These are phyloP conservation scores for Sula dactylatra DNA, from an alignment of 2,113 vertebrate genomes.

Conservation along the genomic window DNA sequence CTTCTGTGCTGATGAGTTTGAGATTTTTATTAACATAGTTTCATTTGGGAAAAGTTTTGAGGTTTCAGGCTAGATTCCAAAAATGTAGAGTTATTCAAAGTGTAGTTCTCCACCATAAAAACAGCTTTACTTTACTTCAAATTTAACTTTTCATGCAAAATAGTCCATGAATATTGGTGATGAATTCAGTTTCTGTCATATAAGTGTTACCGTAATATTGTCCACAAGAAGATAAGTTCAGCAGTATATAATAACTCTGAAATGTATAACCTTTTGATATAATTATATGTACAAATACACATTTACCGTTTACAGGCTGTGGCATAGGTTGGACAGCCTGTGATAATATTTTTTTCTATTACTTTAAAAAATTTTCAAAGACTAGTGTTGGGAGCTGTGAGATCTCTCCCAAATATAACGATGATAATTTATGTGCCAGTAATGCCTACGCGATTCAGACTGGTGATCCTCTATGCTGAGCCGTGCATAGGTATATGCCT, in stretches of 20 bases:
- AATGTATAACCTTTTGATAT: neutral
- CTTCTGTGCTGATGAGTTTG: neutral
- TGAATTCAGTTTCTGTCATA: neutral
- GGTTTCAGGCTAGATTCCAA: neutral
- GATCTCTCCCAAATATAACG: neutral
- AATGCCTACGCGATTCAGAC: neutral
- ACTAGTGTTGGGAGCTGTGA: neutral
- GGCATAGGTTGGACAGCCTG: neutral
- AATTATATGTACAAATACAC: neutral
- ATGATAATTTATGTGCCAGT: neutral
- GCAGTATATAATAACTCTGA: neutral
- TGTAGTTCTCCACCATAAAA: neutral
- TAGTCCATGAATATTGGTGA: neutral
- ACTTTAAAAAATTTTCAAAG: neutral
- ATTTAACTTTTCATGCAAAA: neutral
- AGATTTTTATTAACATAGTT: neutral
- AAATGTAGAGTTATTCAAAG: neutral
- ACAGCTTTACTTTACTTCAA: no score
- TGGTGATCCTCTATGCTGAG: neutral
- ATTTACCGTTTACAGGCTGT: neutral
- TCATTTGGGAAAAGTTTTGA: neutral
- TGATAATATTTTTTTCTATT: neutral
- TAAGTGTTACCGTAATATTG: neutral
- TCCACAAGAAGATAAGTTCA: neutral
- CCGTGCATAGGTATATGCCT: neutral